These are phyloP conservation scores for Drosophila teissieri DNA, from an alignment of 1,140 invertebrate genomes.

Conservation along the genomic window DNA sequence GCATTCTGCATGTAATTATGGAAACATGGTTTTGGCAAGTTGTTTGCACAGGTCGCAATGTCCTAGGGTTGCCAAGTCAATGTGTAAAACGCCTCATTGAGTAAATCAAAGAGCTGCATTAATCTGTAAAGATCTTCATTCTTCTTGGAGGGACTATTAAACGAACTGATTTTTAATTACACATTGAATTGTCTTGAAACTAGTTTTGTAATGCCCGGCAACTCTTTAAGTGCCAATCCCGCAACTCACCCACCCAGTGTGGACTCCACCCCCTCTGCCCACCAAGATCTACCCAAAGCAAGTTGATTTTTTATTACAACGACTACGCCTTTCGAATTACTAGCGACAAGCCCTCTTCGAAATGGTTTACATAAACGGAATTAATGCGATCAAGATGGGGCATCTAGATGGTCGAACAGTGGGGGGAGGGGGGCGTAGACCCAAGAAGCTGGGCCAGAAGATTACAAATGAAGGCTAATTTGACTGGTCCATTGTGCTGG, in stretches of 20 bases:
- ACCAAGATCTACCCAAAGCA: conserved; percentile 6
- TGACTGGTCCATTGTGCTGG: conserved; percentile 55
- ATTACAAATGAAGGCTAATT: conserved; percentile 77
- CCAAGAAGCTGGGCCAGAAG: conserved; percentile 18
- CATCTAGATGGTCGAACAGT: conserved; percentile 3
- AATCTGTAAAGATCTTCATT: no score
- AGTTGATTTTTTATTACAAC: conserved; percentile 81
- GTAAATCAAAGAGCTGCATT: neutral
- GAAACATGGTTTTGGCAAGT: conserved; percentile 80
- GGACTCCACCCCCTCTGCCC: conserved; percentile 9
- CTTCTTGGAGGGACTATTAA: no score
- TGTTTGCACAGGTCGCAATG: conserved; percentile 36
- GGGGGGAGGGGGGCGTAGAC: conserved; percentile 10
- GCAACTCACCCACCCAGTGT: conserved; percentile 41
- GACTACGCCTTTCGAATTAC: conserved; percentile 77
- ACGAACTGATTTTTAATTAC: neutral
- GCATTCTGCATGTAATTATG: conserved; percentile 84
- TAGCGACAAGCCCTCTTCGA: conserved; percentile 58
- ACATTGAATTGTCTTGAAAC: neutral
- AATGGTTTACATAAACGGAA: conserved; percentile 78
- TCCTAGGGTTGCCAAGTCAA: conserved; percentile 37
- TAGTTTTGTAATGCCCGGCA: neutral
- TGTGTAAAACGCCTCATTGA: no score
- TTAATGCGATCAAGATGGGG: conserved; percentile 56
- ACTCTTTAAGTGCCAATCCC: conserved; percentile 21